phyloP scores from a whole-genome alignment of 2,797 vertebrate genomes.

The Phoebastria nigripes region DNA sequence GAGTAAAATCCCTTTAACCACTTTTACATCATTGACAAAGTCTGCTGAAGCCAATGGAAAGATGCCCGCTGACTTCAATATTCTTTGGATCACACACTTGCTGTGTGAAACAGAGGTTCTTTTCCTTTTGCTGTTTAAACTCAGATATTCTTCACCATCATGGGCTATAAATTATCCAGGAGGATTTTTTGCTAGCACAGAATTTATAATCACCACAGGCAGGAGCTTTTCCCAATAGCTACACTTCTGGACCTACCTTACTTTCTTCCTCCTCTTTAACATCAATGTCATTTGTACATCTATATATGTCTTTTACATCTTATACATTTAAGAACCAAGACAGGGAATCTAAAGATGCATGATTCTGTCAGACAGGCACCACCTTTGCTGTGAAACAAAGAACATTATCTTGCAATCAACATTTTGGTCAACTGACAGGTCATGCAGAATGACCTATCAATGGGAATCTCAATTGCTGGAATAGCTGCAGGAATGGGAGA shows the following conservation, averaged over 20 bases:
- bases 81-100: background rate
- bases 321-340: background rate
- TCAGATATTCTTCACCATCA: background rate
- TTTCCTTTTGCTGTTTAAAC: background rate
- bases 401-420: background rate
- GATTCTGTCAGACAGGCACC: background rate
- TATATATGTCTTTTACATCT: background rate
- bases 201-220: background rate
- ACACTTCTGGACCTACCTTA: background rate
- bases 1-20: background rate
- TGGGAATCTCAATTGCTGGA: background rate
- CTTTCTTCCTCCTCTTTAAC: background rate
- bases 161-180: background rate
- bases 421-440: background rate
- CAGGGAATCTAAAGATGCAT: background rate
- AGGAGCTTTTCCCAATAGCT: background rate
- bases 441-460: background rate
- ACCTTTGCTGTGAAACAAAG: background rate
- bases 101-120: background rate
- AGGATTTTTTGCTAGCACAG: background rate
- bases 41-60: constrained; percentile 24
- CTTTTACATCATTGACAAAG: constrained; percentile 16
- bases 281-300: background rate
- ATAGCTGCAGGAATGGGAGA: background rate
- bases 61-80: background rate